Evolutionary conservation across 2,797 vertebrate genomes (phyloP), one percentile per base, ranked within the genome.

Genomic region (Miichthys miiuy): DNA sequence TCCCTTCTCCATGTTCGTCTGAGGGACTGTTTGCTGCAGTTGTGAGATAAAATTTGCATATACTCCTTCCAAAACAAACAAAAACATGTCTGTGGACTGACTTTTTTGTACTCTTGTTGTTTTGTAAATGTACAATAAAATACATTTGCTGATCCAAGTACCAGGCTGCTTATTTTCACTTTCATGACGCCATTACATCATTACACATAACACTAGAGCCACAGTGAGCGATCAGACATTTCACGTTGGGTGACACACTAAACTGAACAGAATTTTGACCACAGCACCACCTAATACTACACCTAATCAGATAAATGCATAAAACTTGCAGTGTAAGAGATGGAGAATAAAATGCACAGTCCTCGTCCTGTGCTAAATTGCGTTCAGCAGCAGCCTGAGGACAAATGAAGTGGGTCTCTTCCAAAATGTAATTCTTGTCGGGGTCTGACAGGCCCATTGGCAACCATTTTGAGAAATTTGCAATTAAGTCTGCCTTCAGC

Each of bases 51-150:
- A 71, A 90, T 90, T 93, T 92, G 88, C 83, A 89, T 94, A 90
- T 93, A 89, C 83, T 87, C 80, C 89, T 86, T 78, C 72, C 60
- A 85, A 87, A 91, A 90, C 67, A 72, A 90, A 91, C 67, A 76
- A 86, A 90, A 89, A 88, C 55, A 72, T 89, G 91, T 93, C 90
- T 90, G 92, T 94, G 86, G 91, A 90, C 93, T 93, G 92, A 95
- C 91, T 93, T 95, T 93, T 96, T 96, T 95, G 94, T 96, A 95
- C 95, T 94, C 92, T 94, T 93, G 94, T 93, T 93, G 95, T 95
- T 96, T 96, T 96, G 94, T 95, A 95, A 94, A 94, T 94, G 94
- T 94, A 93, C 89, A 96, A 94, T 96, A 95, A 96, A 95, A 91
- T 88, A 90, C 87, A 95, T 95, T 95, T 95, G 93, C 90, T 94